Evolutionary conservation across 2,888 invertebrate species (phyloP).

Genomic region (Acleris cristana): DNA sequence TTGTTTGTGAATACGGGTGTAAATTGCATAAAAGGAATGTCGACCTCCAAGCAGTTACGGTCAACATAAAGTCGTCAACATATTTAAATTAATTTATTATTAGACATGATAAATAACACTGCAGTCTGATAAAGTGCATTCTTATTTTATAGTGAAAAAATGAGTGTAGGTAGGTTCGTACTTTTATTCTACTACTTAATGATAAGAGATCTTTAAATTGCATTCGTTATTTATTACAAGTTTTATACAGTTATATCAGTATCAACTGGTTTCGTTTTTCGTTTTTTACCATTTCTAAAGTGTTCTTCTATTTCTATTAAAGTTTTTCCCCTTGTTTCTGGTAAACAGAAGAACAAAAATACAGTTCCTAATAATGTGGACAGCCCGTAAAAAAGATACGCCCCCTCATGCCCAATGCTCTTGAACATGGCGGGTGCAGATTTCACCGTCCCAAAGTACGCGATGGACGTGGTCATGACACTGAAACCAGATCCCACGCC

Average conservation of each 20-base stretch:
- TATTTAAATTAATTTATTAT: neutral
- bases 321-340: slow-evolving; percentile 88
- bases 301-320: slow-evolving; percentile 84
- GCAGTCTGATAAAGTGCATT: too few relatives aligned
- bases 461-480: slow-evolving; percentile 86
- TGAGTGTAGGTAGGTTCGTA: neutral
- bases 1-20: too few relatives aligned
- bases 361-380: slow-evolving; percentile 84
- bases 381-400: slow-evolving; percentile 86
- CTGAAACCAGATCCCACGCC: slow-evolving; percentile 88
- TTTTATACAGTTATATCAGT: slow-evolving; percentile 7
- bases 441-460: slow-evolving; percentile 88
- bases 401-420: slow-evolving; percentile 82
- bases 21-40: neutral
- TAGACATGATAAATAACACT: too few relatives aligned
- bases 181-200: too few relatives aligned
- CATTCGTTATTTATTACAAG: neutral
- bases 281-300: slow-evolving; percentile 48
- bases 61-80: neutral
- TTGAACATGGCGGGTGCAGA: slow-evolving; percentile 85
- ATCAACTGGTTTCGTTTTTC: slow-evolving; percentile 14
- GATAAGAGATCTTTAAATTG: slow-evolving; percentile 27
- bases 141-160: neutral
- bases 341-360: slow-evolving; percentile 84
- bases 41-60: neutral